phyloP scores from a whole-genome alignment of 2,797 vertebrate species.

The Enoplosus armatus region DNA sequence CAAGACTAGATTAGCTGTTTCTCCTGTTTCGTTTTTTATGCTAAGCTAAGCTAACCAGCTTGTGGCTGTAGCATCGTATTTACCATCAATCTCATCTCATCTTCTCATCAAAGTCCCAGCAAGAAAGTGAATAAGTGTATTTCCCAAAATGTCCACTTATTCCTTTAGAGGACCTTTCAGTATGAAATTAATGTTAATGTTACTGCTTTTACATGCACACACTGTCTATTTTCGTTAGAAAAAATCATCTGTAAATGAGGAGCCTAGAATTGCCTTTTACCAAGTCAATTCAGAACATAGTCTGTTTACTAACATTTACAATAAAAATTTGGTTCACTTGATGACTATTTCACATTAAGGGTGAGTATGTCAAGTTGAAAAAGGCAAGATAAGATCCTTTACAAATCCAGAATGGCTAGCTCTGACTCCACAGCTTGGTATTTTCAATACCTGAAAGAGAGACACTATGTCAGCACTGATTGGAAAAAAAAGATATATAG shows the following conservation, averaged over 20 bases:
- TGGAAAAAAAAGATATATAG: slow-evolving; percentile 95
- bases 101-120: not conserved
- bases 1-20: not conserved
- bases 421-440: slow-evolving; percentile 53
- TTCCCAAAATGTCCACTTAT: not conserved
- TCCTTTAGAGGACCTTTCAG: not conserved
- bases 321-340: not conserved
- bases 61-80: not conserved
- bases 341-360: slow-evolving; percentile 7
- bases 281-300: not conserved
- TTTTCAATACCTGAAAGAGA: slow-evolving; percentile 66
- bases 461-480: slow-evolving; percentile 90
- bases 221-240: not conserved
- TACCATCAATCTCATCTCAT: not conserved
- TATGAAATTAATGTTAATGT: not conserved
- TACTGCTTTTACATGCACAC: not conserved
- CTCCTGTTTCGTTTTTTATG: not conserved
- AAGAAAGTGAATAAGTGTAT: not conserved
- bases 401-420: slow-evolving; percentile 27
- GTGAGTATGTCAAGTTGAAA: slow-evolving; percentile 1
- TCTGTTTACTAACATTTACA: not conserved
- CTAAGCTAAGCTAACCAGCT: not conserved
- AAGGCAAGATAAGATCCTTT: slow-evolving; percentile 20
- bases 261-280: not conserved
- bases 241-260: not conserved